phyloP scores from a whole-genome alignment of 2,888 invertebrate species.

The Orthosia gracilis region DNA sequence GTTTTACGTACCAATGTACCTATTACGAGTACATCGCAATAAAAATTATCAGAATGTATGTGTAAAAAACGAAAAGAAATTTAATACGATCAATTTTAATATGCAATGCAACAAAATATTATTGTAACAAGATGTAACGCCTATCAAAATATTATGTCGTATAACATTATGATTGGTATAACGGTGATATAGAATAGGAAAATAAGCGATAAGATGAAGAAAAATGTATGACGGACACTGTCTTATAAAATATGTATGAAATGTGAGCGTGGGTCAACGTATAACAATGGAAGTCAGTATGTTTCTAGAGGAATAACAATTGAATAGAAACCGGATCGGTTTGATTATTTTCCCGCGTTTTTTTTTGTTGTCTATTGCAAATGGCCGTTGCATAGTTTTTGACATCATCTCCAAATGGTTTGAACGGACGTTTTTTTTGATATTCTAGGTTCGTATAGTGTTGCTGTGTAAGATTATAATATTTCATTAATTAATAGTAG shows the following conservation, averaged over 20 bases:
- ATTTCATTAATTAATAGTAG: constrained; percentile 8
- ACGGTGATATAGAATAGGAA: constrained; percentile 25
- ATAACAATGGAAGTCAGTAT: constrained; percentile 64
- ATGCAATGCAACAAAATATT: neutral
- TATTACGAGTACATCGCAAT: constrained; percentile 1
- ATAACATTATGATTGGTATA: constrained; percentile 19
- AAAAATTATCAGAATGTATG: constrained; percentile 27
- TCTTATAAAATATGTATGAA: constrained; percentile 57
- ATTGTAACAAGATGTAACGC: neutral
- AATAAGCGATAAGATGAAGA: constrained; percentile 45
- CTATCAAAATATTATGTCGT: constrained; percentile 27
- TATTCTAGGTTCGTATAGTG: neutral
- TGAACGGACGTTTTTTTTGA: constrained; percentile 24
- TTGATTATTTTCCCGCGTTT: constrained; percentile 40
- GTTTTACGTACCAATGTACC: constrained; percentile 4
- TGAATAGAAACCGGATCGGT: constrained; percentile 36
- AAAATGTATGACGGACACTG: constrained; percentile 30
- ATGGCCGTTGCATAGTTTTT: constrained; percentile 33
- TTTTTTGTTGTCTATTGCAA: constrained; percentile 16
- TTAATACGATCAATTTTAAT: constrained; percentile 23
- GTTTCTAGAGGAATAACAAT: constrained; percentile 44
- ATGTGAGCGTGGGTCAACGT: constrained; percentile 58
- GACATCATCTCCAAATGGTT: neutral
- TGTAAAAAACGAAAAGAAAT: constrained; percentile 9
- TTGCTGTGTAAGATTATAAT: neutral